These are phyloP conservation scores for Eulemur macaco DNA, from an alignment of 2,113 vertebrate species.

Conservation along the genomic window DNA sequence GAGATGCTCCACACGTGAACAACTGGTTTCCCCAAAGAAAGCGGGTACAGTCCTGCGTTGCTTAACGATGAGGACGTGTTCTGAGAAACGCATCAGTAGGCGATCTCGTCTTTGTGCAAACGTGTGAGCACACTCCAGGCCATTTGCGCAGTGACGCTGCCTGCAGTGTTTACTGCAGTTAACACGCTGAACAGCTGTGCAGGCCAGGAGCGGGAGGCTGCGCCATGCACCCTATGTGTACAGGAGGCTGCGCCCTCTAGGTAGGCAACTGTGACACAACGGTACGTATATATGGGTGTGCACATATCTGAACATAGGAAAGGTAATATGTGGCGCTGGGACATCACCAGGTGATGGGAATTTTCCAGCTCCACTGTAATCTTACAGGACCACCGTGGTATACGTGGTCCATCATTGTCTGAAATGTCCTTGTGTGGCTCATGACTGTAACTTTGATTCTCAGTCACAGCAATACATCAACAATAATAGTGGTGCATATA, in stretches of 20 bases:
- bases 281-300: neutral
- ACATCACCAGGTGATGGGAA: neutral
- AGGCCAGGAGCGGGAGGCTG: too few species aligned
- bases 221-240: too few species aligned
- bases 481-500: neutral
- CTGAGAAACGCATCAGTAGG: neutral
- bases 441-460: neutral
- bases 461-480: fast-evolving
- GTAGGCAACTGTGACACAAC: neutral
- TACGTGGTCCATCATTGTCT: neutral
- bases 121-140: too few species aligned
- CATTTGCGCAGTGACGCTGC: too few species aligned
- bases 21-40: neutral
- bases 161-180: too few species aligned
- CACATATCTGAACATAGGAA: neutral
- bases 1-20: neutral
- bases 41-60: neutral
- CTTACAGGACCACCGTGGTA: neutral
- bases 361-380: neutral
- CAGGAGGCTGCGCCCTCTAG: too few species aligned
- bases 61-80: neutral
- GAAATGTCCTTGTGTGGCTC: neutral
- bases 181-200: too few species aligned
- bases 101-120: neutral
- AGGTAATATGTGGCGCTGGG: neutral